Evolutionary conservation across 2,888 invertebrate genomes (phyloP), one percentile per base, ranked within the genome.

Genomic region (Drosophila rellima): DNA sequence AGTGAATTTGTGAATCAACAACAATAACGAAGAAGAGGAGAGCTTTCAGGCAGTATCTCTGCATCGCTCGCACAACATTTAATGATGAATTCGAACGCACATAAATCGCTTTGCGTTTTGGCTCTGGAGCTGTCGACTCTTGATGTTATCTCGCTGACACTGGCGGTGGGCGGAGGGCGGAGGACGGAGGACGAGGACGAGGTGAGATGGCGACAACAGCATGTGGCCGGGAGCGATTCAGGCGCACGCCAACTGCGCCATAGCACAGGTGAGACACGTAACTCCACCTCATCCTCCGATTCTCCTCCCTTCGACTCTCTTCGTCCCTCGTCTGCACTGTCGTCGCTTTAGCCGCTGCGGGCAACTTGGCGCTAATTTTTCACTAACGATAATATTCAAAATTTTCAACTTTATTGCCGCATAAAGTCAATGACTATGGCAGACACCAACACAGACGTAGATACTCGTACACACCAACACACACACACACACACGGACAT

Each of bases 331-430:
- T 20, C 29, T 0, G 0, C 29, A 7, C n/a, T 42, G 29, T 20
- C 57, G 39, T 6, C 31, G 13, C 18, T 5, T 18, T 42, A 29
- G 35, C 2, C n/a, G 62, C 70, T 52, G 59, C 51, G 47, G 69
- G 67, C 85, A 69, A 80, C 74, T 89, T 84, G 77, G 65, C 77
- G 89, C 89, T 85, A 85, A 89, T 85, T 85, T 85, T 89, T 79
- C 88, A 84, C 88, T 85, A 89, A 89, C 85, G 85, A 89, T 85
- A 80, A 89, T 89, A 87, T 87, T 87, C 85, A 84, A 82, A 89
- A 85, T 85, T 89, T 82, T 85, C 85, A 84, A 85, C 88, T 85
- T 85, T 85, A 89, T 87, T 70, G 89, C 77, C 72, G 75, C 82
- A 89, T 89, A 84, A 89, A 84, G 65, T 74, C 77, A 84, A 89